Conservation (phyloP, 2,888 invertebrate species). For the Eremobia ochroleuca region DNA sequence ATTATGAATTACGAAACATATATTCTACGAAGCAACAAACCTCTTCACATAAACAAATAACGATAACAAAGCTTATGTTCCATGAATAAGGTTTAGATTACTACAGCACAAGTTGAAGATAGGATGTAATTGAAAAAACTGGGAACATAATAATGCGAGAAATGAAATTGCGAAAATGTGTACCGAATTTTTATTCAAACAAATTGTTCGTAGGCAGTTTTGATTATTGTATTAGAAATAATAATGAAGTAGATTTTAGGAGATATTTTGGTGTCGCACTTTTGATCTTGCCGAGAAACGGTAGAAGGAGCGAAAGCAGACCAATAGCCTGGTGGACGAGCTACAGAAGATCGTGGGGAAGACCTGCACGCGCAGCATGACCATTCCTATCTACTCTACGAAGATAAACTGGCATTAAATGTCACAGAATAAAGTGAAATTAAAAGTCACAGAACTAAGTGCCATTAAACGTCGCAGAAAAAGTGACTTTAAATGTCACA, state of each 20-base stretch:
- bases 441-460: no score
- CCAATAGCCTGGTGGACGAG: no score
- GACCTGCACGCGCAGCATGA: no score
- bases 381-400: no score
- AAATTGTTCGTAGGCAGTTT: slow-evolving; percentile 23
- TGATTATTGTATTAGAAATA: slow-evolving; percentile 12
- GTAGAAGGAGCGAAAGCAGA: no score
- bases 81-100: slow-evolving; percentile 11
- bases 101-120: neutral
- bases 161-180: slow-evolving; percentile 50
- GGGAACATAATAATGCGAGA: slow-evolving; percentile 33
- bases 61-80: neutral
- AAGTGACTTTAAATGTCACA: no score
- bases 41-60: neutral
- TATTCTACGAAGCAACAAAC: slow-evolving; percentile 14
- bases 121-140: slow-evolving; percentile 50
- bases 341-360: no score
- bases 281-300: neutral
- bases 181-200: slow-evolving; percentile 40
- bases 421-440: no score
- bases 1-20: slow-evolving; percentile 55
- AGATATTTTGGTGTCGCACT: neutral
- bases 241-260: neutral
- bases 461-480: no score
- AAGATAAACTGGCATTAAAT: no score